Base-by-base conservation (phyloP, 2,113 vertebrate species). In the Cromileptes altivelis region DNA sequence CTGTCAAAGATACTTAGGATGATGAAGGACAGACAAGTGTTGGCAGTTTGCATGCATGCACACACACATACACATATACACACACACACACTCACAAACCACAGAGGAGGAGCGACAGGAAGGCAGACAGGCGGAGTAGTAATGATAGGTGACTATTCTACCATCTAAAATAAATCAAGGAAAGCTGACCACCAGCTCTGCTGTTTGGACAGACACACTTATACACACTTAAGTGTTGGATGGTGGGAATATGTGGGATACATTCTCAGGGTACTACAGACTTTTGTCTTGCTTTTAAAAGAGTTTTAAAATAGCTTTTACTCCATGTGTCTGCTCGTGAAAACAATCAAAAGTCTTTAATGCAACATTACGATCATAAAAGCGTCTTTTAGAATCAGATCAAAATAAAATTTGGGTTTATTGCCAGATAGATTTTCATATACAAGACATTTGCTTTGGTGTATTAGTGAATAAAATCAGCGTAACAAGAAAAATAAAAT, bases 1-100 rank as follows among this genome's bases (percentile, higher is more conserved):
- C 91, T 95, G 94, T 94, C 94, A 94, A 70, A 90, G 91, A 82
- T 60, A 85, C 91, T 95, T 94, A 94, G 23, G 56, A 81, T 95
- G 93, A 95, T 84, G 86, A 84, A 91, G 91, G 90, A 90, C 93
- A 95, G 93, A 86, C 88, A 86, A 86, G 80, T 67, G 81, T 74
- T 85, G 73, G 82, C 58, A 78, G 45, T 25, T 72, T 87, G 80
- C 47, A 52, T 47, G 18, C 33, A 40, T 30, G 40, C 50, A 53
- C 47, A 86, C 50, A 18, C 47, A 82, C 65, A 57, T 52, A 75
- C 57, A 81, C 68, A 70, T 65, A 53, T 17, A 45, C 73, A 69
- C 70, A 57, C 71, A 73, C 55, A 73, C 23, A 57, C 18, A 70
- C 49, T 52, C 47, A 57, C 14, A 78, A 18, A 84, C 82, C 85